Percentiles rank a stretch among this genome's conserved stretches.
phyloP scores from a whole-genome alignment of 2,113 vertebrate species.

The Halcyon senegalensis region DNA sequence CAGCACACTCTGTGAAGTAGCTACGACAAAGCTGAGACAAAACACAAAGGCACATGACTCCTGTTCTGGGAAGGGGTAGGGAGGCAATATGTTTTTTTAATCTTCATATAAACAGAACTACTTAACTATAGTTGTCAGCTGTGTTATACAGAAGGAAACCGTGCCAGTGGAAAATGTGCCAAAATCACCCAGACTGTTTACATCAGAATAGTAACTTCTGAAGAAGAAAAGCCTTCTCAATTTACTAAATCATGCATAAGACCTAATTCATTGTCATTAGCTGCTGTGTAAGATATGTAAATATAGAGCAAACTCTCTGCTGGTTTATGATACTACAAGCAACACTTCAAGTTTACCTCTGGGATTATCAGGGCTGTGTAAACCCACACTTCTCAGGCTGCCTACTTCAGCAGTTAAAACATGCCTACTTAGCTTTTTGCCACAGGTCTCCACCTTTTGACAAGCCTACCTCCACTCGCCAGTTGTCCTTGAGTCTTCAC shows the following conservation, averaged over 20 bases:
- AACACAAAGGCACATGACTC: background rate
- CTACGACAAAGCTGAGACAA: background rate
- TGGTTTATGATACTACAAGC: background rate
- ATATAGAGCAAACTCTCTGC: background rate
- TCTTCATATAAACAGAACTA: background rate
- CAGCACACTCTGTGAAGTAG: background rate
- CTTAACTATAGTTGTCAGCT: background rate
- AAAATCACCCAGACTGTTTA: conserved; percentile 8
- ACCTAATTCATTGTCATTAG: conserved; percentile 2
- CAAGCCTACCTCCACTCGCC: background rate
- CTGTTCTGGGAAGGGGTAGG: background rate
- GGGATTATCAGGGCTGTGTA: background rate
- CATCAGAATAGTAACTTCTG: background rate
- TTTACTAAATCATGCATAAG: background rate
- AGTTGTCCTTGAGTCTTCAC: background rate
- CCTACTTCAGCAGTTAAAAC: background rate
- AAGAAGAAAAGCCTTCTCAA: background rate
- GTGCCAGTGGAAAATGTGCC: background rate
- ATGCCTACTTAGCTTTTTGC: background rate
- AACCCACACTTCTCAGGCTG: background rate
- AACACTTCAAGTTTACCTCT: background rate
- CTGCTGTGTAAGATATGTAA: background rate
- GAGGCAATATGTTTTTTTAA: background rate
- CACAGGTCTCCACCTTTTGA: background rate
- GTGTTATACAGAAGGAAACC: background rate